Base-by-base conservation (phyloP, 2,113 vertebrate species). In the Trematocara zebra region DNA sequence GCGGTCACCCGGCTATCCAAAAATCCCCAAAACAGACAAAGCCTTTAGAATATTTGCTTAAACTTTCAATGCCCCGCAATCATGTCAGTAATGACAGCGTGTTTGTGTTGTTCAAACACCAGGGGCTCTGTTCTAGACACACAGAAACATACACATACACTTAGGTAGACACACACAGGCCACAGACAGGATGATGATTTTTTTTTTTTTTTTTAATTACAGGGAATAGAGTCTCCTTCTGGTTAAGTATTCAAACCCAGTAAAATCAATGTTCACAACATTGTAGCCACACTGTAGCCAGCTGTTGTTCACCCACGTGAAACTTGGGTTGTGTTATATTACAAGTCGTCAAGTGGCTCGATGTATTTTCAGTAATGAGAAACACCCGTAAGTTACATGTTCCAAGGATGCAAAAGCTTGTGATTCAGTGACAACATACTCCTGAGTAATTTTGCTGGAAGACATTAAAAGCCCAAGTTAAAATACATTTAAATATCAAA, bases 51-150 rank as follows among this genome's bases (percentile, higher is more conserved):
- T 96, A 96, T 96, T 96, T 96, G 92, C 86, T 92, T 94, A 94
- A 96, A 96, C 94, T 94, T 91, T 86, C 67, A 64, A 80, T 94
- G 92, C 92, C 94, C 95, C 92, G 92, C 95, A 96, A 96, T 95
- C 94, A 96, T 91, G 90, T 79, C 81, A 91, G 93, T 94, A 96
- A 95, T 94, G 90, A 94, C 90, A 92, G 90, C 80, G 78, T 93
- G 80, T 94, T 95, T 93, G 90, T 87, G 90, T 92, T 94, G 91
- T 94, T 91, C 90, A 95, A 94, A 93, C 91, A 90, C 86, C 88
- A 80, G 57, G 87, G 87, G 89, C 92, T 90, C 87, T 92, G 85
- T 84, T 92, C 85, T 92, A 87, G 82, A 88, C 78, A 84, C 85
- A 91, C 11, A 85, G 18, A 92, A 81, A 90, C 53, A 84, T 78